Evolutionary conservation across 2,888 invertebrate genomes (phyloP).

Genomic region (Ichneumoninae sp.): DNA sequence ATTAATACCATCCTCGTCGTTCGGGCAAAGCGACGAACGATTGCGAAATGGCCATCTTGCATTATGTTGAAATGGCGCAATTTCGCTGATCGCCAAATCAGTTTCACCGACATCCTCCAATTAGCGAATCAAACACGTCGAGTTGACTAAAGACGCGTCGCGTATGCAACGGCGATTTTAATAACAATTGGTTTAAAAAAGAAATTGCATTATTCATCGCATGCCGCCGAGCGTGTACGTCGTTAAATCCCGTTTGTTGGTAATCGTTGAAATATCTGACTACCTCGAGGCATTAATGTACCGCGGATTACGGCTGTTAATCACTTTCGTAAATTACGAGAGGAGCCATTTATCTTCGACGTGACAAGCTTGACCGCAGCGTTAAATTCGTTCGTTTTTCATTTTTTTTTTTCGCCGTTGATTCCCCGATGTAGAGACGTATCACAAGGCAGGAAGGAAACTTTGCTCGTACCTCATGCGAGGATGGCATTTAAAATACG

Average conservation of each 20-base stretch:
- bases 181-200: neutral
- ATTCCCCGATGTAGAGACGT: neutral
- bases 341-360: conserved; percentile 9
- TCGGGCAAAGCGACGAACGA: neutral
- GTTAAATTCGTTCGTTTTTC: neutral
- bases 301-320: neutral
- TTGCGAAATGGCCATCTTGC: neutral
- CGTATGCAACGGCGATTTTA: neutral
- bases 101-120: neutral
- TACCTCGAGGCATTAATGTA: conserved; percentile 4
- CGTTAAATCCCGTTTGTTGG: conserved; percentile 1
- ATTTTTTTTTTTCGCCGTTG: neutral
- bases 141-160: neutral
- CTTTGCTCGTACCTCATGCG: neutral
- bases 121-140: neutral
- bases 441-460: neutral
- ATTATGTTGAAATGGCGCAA: neutral
- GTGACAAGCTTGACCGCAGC: conserved; percentile 23
- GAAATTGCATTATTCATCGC: neutral
- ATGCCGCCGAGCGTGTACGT: neutral
- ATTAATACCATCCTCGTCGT: conserved; percentile 6
- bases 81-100: neutral
- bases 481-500: neutral
- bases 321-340: neutral
- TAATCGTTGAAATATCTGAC: conserved; percentile 17